Evolutionary conservation across 2,113 vertebrate genomes (phyloP), one percentile per base, ranked within the genome.

Genomic region (Proteles cristata): DNA sequence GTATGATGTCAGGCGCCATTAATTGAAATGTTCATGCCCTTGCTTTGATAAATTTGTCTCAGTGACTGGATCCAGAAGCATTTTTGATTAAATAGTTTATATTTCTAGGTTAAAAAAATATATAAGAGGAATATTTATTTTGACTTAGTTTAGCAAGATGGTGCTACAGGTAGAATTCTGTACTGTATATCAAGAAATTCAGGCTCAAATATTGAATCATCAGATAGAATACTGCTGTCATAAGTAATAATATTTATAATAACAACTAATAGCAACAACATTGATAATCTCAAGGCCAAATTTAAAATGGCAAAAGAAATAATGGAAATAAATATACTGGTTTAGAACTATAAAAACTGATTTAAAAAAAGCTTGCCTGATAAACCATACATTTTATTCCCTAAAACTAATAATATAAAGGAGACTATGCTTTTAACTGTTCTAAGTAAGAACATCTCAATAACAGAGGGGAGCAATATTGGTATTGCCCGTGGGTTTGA

Each of bases 1-100:
- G 4, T 97, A 91, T 97, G 97, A 98, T 98, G 97, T 94, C 95
- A 98, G 61, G 92, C 96, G 95, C 95, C 97, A 98, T 98, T 98
- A 98, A 98, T 97, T 98, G 97, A 98, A 98, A 98, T 97, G 97
- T 98, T 95, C 97, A 66, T 96, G 74, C 88, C 93, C 98, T 97
- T 66, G 50, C 69, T 98, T 97, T 98, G 97, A 98, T 98, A 98
- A 98, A 97, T 98, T 98, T 19, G 19, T 85, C 94, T 98, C 94
- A 94, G 90, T 97, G 97, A 95, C 96, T 97, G 97, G 94, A 97
- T 98, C 90, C 55, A 97, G 97, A 97, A 98, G 94, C 73, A 94
- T 97, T 89, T 79, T 88, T 48, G 6, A 95, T 98, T 98, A 98
- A 98, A 96, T 86, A 93, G 65, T 81, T 69, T 97, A 61, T 50